These are phyloP conservation scores for Centropyge bicolor DNA, from an alignment of 2,797 vertebrate genomes.

Conservation along the genomic window DNA sequence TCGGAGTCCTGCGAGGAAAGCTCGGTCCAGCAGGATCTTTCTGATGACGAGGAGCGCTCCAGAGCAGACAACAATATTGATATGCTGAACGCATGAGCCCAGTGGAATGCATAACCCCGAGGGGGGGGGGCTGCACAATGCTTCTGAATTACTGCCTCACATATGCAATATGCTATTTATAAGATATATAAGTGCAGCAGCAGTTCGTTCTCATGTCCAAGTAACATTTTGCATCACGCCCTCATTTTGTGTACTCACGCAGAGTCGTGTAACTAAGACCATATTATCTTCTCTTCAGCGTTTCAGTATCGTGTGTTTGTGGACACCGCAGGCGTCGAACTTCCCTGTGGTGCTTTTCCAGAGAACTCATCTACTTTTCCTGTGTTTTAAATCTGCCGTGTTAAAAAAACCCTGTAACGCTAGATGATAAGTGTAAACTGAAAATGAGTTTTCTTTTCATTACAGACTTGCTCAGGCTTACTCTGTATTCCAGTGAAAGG, in stretches of 20 bases:
- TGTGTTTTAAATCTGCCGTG: constrained; percentile 8
- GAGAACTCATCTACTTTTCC: constrained; percentile 21
- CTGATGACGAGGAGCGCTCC: constrained; percentile 25
- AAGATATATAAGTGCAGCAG: constrained; percentile 9
- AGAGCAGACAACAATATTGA: constrained; percentile 40
- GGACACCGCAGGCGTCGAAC: constrained; percentile 25
- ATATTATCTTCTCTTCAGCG: constrained; percentile 13
- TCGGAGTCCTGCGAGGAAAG: constrained; percentile 13
- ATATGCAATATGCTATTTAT: constrained; percentile 1
- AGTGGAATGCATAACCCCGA: constrained; percentile 9
- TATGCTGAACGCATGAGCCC: constrained; percentile 33
- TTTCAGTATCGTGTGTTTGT: constrained; percentile 28
- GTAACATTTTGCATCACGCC: not conserved
- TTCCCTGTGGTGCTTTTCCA: constrained; percentile 23
- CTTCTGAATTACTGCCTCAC: constrained; percentile 16
- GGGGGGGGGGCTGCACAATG: constrained; percentile 24
- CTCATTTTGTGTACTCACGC: not conserved
- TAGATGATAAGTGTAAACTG: constrained; percentile 34
- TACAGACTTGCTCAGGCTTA: constrained; percentile 21
- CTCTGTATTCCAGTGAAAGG: constrained; percentile 32
- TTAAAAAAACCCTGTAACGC: constrained; percentile 8
- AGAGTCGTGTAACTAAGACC: constrained; percentile 15
- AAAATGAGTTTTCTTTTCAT: constrained; percentile 53
- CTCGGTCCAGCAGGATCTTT: constrained; percentile 30
- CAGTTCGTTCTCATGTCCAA: not conserved